Evolutionary conservation across 2,797 vertebrate genomes (phyloP), one percentile per base, ranked within the genome.

Genomic region (Sternotherus odoratus): DNA sequence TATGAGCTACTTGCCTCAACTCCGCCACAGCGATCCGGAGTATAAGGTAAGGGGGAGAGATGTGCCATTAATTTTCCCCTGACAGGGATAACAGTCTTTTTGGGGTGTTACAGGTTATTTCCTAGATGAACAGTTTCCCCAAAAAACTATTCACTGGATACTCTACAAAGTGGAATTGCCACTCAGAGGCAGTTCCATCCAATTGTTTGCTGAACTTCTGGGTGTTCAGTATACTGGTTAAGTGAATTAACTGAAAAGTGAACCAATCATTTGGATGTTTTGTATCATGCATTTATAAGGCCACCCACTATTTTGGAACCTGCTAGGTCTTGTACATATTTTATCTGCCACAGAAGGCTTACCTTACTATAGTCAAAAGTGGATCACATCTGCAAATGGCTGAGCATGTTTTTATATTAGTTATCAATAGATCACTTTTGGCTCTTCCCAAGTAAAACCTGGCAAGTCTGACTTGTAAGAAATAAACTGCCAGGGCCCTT

Each of bases 311-410:
- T 26, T 74, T 24, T 26, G 39, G 39, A 74, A 46, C 6, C 11
- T 39, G 11, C 57, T 12, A 39, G 82, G 36, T 26, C 85, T 79
- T 15, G 78, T 82, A 28, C 26, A 30, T 17, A 17, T 88, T 77
- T 43, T 28, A 79, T 6, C 2, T 48, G 3, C 72, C 84, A 48
- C 8, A 91, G 89, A 15, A 85, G 43, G 24, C 56, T 91, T 95
- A 95, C 89, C 96, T 96, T 77, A 79, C 79, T 95, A 48, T 93
- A 95, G 94, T 95, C 92, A 95, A 16, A 88, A 74, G 84, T 95
- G 60, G 74, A 87, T 77, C 75, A 93, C 24, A 74, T 54, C 92
- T 82, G 63, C 51, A 95, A 83, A 96, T 96, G 60, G 77, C 88
- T 92, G 83, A 92, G 10, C 88, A 86, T 88, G 23, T 91, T 95